Conservation (phyloP, 1,140 invertebrate species). For the Camponotus vicinus region DNA sequence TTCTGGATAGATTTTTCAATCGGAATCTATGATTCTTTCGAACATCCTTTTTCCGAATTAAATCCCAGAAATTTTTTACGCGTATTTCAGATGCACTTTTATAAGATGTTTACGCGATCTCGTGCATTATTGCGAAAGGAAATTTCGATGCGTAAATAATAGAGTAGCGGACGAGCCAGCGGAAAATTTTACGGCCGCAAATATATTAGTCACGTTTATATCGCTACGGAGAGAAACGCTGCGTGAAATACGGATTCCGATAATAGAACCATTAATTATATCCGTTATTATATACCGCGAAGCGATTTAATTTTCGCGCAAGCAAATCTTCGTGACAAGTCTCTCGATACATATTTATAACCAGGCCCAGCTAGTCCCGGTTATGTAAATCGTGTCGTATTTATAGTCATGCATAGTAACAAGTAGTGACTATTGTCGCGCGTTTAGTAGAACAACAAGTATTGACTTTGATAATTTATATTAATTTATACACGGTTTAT, state of each 20-base stretch:
- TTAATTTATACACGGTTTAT: slow-evolving; percentile 7
- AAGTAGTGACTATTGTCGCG: slow-evolving; percentile 38
- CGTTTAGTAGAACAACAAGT: slow-evolving; percentile 2
- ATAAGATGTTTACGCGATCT: neutral
- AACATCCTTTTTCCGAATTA: no score
- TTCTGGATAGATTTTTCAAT: no score
- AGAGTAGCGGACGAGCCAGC: neutral
- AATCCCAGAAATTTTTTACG: no score
- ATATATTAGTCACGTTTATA: slow-evolving; percentile 15
- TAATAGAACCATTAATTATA: slow-evolving; percentile 36
- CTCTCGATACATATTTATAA: slow-evolving; percentile 47
- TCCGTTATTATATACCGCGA: neutral
- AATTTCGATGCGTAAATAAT: neutral
- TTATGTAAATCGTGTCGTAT: slow-evolving; percentile 52
- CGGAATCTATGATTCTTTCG: no score
- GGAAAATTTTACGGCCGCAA: slow-evolving; percentile 7
- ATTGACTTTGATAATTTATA: neutral
- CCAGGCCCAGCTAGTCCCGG: slow-evolving; percentile 33
- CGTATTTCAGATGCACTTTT: neutral
- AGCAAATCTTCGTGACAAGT: slow-evolving; percentile 52
- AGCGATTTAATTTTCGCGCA: slow-evolving; percentile 33
- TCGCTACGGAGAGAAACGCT: neutral
- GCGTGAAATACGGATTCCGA: slow-evolving; percentile 24
- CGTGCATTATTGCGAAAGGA: neutral
- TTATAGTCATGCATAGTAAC: slow-evolving; percentile 47